phyloP scores from a whole-genome alignment of 2,888 invertebrate genomes.

The Caenorhabditis sulstoni region DNA sequence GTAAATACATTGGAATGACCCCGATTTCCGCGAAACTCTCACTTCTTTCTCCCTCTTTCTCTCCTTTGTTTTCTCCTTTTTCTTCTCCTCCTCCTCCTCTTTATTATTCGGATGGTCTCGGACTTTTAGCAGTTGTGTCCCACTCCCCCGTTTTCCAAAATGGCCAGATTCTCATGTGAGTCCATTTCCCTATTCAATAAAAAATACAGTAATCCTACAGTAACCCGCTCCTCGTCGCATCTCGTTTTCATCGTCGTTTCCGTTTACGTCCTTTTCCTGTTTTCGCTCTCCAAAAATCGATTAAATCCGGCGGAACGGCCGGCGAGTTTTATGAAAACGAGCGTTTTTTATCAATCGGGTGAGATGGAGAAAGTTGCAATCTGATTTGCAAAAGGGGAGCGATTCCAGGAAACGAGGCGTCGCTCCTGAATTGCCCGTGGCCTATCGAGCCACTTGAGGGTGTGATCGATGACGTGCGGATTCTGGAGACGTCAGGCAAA shows the following conservation, averaged over 20 bases:
- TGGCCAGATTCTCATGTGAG: background rate
- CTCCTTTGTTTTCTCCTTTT: background rate
- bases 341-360: slow-evolving; percentile 49
- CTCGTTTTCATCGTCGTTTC: slow-evolving; percentile 27
- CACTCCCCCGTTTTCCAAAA: too few relatives aligned
- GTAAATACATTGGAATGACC: too few relatives aligned
- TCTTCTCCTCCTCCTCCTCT: background rate
- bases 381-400: too few relatives aligned
- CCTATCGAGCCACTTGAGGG: slow-evolving; percentile 11
- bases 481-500: slow-evolving; percentile 19
- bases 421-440: slow-evolving; percentile 44
- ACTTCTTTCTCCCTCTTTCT: background rate
- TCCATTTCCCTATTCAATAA: background rate
- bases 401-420: slow-evolving; percentile 49
- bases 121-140: too few relatives aligned
- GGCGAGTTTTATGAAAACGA: slow-evolving; percentile 22
- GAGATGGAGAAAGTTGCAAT: too few relatives aligned
- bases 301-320: slow-evolving; percentile 12
- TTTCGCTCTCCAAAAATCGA: slow-evolving; percentile 25
- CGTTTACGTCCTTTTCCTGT: slow-evolving; percentile 34
- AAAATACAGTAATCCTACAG: slow-evolving; percentile 21
- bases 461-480: slow-evolving; percentile 14
- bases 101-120: background rate
- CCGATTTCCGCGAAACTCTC: too few relatives aligned
- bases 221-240: slow-evolving; percentile 32